Conservation (phyloP, 2,888 invertebrate genomes). For the Congeria kusceri region DNA sequence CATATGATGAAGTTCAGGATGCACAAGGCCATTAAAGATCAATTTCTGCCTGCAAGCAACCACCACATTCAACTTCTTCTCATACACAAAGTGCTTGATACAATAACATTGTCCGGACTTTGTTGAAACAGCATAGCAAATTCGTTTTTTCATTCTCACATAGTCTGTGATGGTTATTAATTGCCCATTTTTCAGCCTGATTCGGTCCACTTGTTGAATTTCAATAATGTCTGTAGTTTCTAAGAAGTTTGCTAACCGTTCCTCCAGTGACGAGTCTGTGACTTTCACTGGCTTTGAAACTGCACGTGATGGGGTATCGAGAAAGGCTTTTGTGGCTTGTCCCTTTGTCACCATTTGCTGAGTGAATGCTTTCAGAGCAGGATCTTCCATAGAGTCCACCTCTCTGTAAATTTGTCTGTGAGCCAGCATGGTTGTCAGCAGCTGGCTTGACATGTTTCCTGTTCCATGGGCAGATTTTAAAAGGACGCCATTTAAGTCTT, state of each 20-base stretch:
- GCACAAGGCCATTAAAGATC: no score
- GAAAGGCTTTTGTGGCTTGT: neutral
- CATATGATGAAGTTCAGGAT: no score
- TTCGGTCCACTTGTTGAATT: no score
- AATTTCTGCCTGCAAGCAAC: no score
- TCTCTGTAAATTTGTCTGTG: conserved; percentile 2
- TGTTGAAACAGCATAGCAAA: no score
- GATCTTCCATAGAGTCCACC: neutral
- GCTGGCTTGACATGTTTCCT: conserved; percentile 1
- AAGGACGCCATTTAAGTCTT: conserved; percentile 28
- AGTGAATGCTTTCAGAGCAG: conserved; percentile 14
- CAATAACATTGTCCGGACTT: no score
- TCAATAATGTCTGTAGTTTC: no score
- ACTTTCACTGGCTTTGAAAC: neutral
- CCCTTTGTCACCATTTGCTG: conserved; percentile 12
- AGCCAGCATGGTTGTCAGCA: neutral
- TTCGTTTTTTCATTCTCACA: no score
- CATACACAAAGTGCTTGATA: no score
- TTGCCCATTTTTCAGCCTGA: no score
- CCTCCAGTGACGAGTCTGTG: neutral
- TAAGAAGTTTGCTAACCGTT: neutral
- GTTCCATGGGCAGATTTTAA: conserved; percentile 24
- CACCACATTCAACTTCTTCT: no score
- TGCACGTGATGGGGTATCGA: neutral
- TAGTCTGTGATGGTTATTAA: no score